Conservation (phyloP, 1,140 invertebrate genomes). For the Listronotus bonariensis region DNA sequence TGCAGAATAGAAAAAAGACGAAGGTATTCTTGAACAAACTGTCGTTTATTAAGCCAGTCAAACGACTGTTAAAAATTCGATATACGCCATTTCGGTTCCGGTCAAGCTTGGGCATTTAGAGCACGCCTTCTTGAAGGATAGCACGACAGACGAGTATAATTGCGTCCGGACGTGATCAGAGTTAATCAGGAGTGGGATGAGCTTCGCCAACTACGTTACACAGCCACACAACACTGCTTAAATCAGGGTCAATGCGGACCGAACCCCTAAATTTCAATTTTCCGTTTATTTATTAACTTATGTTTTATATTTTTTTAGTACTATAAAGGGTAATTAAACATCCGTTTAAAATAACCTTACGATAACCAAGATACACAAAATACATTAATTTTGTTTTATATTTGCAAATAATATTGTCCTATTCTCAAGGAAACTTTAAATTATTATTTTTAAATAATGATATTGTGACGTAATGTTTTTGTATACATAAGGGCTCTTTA, state of each 20-base stretch:
- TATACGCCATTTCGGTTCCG: constrained; percentile 36
- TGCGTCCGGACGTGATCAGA: constrained; percentile 49
- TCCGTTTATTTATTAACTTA: too few relatives aligned
- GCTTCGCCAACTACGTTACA: constrained; percentile 16
- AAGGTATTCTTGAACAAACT: constrained; percentile 19
- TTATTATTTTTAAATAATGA: too few relatives aligned
- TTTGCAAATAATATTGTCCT: too few relatives aligned
- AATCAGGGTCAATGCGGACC: not conserved
- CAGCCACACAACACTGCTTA: constrained; percentile 10
- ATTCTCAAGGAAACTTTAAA: too few relatives aligned
- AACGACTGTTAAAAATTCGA: constrained; percentile 39
- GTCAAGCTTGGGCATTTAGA: constrained; percentile 44
- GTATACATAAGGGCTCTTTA: too few relatives aligned
- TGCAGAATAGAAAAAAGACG: constrained; percentile 26
- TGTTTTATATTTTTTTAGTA: too few relatives aligned
- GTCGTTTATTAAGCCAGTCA: constrained; percentile 36
- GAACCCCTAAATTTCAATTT: not conserved
- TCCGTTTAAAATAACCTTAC: too few relatives aligned
- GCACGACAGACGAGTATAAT: constrained; percentile 51
- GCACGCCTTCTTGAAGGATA: constrained; percentile 50
- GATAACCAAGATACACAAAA: too few relatives aligned
- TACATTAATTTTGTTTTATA: too few relatives aligned
- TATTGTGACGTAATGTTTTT: too few relatives aligned
- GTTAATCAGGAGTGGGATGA: constrained; percentile 37
- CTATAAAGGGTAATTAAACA: too few relatives aligned